Base-by-base conservation (phyloP, 2,888 invertebrate species). In the Prenolepis imparis region DNA sequence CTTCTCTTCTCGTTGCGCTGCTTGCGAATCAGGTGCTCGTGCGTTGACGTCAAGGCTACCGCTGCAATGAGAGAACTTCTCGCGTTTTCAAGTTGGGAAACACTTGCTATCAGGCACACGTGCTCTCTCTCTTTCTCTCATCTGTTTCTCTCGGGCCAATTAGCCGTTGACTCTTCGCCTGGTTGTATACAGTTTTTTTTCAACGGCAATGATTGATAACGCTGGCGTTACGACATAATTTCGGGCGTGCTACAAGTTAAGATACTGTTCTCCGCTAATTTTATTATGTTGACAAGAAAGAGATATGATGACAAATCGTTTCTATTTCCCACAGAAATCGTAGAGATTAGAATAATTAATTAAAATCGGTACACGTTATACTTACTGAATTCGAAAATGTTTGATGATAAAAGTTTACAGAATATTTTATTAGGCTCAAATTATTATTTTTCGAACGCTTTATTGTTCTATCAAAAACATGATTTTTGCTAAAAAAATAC, bases 31-130 rank as follows among this genome's bases (percentile, higher is more conserved):
- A 89, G 89, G 89, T 88, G 89, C 36, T 80, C 72, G 41, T 21
- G 68, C 77, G 81, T 83, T 89, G 88, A 88, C 81, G 77, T 83
- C 88, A 88, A 88, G 88, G 88, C 68, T 77, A 74, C 44, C 88
- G 57, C 64, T 67, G 88, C 39, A 5, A 52, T 82, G 64, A 68
- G 68, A 75, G 87, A 86, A 82, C 84, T 88, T 81, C 81, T 73
- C 88, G 84, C 73, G 84, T 48, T 82, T 84, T 84, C 72, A 32
- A 44, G 74, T 82, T 81, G 36, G 87, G 66, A 87, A 88, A 88
- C 82, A 52, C n/a, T 52, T 52, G 48, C 61, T 66, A 59, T 59
- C 78, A 68, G 57, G 57, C 55, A 57, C 87, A 88, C 87, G 89
- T 86, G 87, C 81, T 86, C 73, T 68, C 48, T 36, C 36, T 36